Percentiles rank a stretch among this genome's conserved stretches.
Conservation (phyloP, 1,140 invertebrate genomes). For the Holotrichia oblita region DNA sequence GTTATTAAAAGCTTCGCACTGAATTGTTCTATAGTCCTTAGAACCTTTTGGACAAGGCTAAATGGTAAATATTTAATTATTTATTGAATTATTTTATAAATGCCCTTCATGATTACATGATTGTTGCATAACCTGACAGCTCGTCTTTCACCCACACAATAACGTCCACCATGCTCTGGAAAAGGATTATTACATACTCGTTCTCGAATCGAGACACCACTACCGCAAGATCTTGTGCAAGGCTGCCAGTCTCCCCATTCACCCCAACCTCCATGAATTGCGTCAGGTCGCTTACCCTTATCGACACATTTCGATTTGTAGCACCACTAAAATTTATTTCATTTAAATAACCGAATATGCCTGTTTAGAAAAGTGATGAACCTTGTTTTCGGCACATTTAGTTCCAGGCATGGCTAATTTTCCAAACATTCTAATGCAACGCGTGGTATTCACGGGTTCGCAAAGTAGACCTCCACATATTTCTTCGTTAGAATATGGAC, state of each 20-base stretch:
- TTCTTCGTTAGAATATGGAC: constrained; percentile 59
- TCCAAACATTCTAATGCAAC: constrained; percentile 67
- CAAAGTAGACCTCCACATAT: constrained; percentile 71
- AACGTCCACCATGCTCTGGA: constrained; percentile 70
- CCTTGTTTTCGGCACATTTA: constrained; percentile 69
- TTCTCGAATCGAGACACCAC: constrained; percentile 64
- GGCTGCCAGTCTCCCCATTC: constrained; percentile 66
- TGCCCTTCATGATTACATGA: constrained; percentile 59
- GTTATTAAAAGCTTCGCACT: constrained; percentile 69
- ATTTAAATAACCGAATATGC: background rate
- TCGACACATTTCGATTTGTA: constrained; percentile 70
- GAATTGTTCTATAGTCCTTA: constrained; percentile 65
- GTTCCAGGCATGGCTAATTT: constrained; percentile 73
- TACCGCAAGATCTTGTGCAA: constrained; percentile 73
- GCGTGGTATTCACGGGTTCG: constrained; percentile 52
- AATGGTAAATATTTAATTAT: constrained; percentile 71
- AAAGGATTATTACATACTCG: constrained; percentile 66
- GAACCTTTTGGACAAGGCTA: constrained; percentile 66
- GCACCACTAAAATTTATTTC: constrained; percentile 69
- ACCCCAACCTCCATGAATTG: constrained; percentile 75
- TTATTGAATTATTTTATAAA: constrained; percentile 59
- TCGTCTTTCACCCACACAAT: constrained; percentile 66
- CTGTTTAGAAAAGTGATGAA: constrained; percentile 42
- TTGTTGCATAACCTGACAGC: constrained; percentile 69
- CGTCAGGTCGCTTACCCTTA: constrained; percentile 68